Evolutionary conservation across 2,888 invertebrate species (phyloP), one percentile per base, ranked within the genome.

Genomic region (Ectropis crepuscularia): DNA sequence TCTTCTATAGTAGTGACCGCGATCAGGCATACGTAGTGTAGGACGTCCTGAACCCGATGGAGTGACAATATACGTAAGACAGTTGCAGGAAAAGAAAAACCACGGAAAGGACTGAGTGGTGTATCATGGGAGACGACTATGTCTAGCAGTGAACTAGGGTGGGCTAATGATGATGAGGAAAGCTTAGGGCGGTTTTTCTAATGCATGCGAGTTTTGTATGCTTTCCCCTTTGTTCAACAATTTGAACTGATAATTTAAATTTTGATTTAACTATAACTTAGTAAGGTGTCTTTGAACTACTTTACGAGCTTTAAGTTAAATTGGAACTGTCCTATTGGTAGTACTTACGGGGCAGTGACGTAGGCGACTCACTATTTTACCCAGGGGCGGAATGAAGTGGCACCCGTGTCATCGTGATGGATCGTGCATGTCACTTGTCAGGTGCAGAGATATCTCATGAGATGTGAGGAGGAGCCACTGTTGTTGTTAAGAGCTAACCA

Each of bases 291-390:
- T 49, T 6, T 10, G 4, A 45, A 41, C 41, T 62, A 36, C 12
- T 36, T 37, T 2, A 48, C 49, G 10, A 46, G 11, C 76, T 76
- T 81, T 81, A 75, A 74, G 81, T 78, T 80, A 79, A 82, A 82
- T 80, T 79, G 77, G 74, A 71, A 72, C 71, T 79, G 76, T 73
- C 77, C 75, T 76, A 70, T 65, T 74, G 76, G 75, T 76, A 77
- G 76, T 75, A 73, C 66, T 71, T 64, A 65, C 57, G 7, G 37
- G 57, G 70, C 63, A 67, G 71, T 70, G 65, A 65, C 66, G 61
- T 67, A 61, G 54, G 39, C 57, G 45, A 42, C 43, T 51, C 46
- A 53, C 59, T 46, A 55, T 16, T 63, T n/a, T 9, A 8, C 5
- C 51, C 59, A 60, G 66, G 61, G 62, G 11, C 60, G 63, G 54